Evolutionary conservation across 1,140 invertebrate species (phyloP).

Genomic region (Ptiloglossa arizonensis): DNA sequence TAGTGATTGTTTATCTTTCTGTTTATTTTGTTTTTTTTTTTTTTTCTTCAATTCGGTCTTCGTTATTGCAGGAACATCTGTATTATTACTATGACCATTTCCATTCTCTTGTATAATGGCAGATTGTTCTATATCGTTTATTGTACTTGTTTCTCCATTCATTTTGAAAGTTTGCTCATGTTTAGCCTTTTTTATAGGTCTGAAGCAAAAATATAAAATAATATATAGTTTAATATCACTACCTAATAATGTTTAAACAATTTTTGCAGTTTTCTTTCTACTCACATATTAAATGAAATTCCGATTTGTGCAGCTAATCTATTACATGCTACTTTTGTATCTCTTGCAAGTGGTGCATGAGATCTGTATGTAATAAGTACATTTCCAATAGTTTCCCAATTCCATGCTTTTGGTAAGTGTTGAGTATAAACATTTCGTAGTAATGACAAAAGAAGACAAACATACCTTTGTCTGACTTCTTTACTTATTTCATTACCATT

Average conservation of each 20-base stretch:
- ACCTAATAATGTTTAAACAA: constrained; percentile 13
- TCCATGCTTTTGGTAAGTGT: constrained; percentile 74
- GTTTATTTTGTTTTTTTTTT: constrained; percentile 72
- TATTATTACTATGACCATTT: constrained; percentile 16
- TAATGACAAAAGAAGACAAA: constrained; percentile 77
- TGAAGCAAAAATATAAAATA: constrained; percentile 21
- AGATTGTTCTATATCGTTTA: constrained; percentile 13
- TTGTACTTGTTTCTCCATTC: constrained; percentile 42
- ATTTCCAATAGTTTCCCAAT: constrained; percentile 78
- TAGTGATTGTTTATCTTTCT: constrained; percentile 76
- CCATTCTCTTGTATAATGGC: constrained; percentile 7
- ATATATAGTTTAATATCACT: constrained; percentile 4
- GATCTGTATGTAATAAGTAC: constrained; percentile 73
- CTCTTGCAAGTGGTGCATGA: constrained; percentile 73
- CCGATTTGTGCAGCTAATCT: constrained; percentile 78
- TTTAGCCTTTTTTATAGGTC: constrained; percentile 24
- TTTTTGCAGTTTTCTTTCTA: constrained; percentile 38
- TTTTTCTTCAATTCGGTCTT: constrained; percentile 57
- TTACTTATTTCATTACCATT: constrained; percentile 58
- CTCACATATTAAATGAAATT: constrained; percentile 69
- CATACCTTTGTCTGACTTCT: constrained; percentile 79
- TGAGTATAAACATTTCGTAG: constrained; percentile 73
- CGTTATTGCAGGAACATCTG: background rate
- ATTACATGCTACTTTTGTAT: constrained; percentile 80
- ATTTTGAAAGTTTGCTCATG: constrained; percentile 3